Conservation (phyloP, 2,888 invertebrate species). For the Thecophora atra region DNA sequence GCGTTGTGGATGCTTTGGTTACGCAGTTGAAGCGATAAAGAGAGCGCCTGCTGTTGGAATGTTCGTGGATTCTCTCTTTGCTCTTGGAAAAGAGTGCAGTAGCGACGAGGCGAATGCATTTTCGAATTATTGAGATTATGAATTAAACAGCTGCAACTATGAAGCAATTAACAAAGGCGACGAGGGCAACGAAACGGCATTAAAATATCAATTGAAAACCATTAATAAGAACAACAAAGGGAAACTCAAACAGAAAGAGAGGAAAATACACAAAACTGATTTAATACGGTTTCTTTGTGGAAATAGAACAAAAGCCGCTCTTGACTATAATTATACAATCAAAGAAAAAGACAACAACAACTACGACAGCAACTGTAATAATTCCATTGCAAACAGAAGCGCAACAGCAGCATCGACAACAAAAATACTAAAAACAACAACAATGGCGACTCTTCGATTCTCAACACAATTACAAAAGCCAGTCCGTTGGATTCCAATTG, state of each 20-base stretch:
- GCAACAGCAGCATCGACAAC: no score
- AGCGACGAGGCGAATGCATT: slow-evolving; percentile 1
- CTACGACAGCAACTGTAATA: no score
- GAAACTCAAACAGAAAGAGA: slow-evolving; percentile 55
- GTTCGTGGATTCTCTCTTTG: not conserved
- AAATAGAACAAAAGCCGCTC: not conserved
- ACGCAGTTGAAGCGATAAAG: not conserved
- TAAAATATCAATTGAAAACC: slow-evolving; percentile 21
- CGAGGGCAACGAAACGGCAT: slow-evolving; percentile 1
- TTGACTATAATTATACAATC: not conserved
- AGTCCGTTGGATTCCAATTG: no score
- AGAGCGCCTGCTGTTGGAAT: not conserved
- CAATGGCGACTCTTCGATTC: no score
- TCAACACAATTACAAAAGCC: no score
- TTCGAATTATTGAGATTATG: slow-evolving; percentile 17
- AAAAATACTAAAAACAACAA: no score
- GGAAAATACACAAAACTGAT: slow-evolving; percentile 34
- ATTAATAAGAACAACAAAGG: slow-evolving; percentile 18
- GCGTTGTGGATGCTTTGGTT: slow-evolving; percentile 30
- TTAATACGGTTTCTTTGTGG: slow-evolving; percentile 37
- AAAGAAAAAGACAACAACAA: no score
- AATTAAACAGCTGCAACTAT: slow-evolving; percentile 16
- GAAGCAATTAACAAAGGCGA: not conserved
- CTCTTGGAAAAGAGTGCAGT: not conserved
- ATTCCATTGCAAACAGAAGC: no score